phyloP scores from a whole-genome alignment of 2,888 invertebrate species.

The Polydesmus complanatus region DNA sequence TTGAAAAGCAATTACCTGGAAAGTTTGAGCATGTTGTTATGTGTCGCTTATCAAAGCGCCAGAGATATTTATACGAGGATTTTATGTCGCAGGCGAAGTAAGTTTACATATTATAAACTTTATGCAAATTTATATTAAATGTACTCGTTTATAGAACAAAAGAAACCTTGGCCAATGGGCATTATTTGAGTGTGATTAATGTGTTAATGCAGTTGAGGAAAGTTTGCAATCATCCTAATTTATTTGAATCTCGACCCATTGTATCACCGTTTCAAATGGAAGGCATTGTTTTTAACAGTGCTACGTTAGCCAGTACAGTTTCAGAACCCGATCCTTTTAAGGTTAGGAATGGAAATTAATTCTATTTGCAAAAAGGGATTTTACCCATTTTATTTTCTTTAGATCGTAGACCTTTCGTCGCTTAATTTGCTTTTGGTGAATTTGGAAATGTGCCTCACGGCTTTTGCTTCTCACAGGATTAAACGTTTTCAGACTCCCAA shows the following conservation, averaged over 20 bases:
- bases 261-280: conserved; percentile 84
- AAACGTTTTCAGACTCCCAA: conserved; percentile 56
- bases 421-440: conserved; percentile 51
- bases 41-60: conserved; percentile 87
- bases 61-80: conserved; percentile 94
- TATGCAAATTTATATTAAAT: background rate
- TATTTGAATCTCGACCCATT: conserved; percentile 92
- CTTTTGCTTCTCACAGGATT: conserved; percentile 71
- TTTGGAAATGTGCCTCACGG: conserved; percentile 53
- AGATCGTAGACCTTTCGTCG: conserved; percentile 50
- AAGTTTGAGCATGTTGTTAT: conserved; percentile 91
- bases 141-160: conserved; percentile 52
- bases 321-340: conserved; percentile 59
- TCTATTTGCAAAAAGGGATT: background rate
- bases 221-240: conserved; percentile 95
- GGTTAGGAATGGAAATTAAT: conserved; percentile 33
- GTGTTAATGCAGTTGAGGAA: conserved; percentile 93
- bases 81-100: conserved; percentile 94
- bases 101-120: conserved; percentile 30
- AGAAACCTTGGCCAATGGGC: conserved; percentile 84
- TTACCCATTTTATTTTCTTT: conserved; percentile 20
- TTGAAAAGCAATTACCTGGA: conserved; percentile 92
- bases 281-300: conserved; percentile 52
- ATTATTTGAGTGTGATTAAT: conserved; percentile 87
- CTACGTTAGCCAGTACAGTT: conserved; percentile 54